Percentiles rank a stretch among this genome's conserved stretches.
These are phyloP conservation scores for Phalanger gymnotis DNA, from an alignment of 2,797 vertebrate species.

Conservation along the genomic window DNA sequence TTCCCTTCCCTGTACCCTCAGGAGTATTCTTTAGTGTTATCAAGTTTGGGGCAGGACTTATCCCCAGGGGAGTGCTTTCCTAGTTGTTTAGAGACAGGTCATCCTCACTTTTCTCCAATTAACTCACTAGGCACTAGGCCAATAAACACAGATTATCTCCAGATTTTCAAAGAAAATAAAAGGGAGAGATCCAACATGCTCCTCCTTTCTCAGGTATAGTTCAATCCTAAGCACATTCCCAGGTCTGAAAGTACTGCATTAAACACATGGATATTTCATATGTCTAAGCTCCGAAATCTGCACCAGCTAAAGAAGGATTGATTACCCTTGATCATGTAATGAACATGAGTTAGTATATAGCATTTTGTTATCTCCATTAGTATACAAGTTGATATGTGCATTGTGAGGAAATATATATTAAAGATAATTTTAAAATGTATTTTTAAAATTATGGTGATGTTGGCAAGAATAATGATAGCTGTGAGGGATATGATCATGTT, in stretches of 20 bases:
- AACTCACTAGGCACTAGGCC: neutral
- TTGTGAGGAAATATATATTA: neutral
- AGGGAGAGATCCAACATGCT: neutral
- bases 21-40: neutral
- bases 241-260: neutral
- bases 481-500: neutral
- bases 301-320: neutral
- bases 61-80: neutral
- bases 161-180: neutral
- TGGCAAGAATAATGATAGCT: neutral
- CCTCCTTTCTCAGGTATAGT: neutral
- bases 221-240: neutral
- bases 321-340: neutral
- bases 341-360: neutral
- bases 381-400: neutral
- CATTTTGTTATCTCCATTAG: neutral
- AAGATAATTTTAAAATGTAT: neutral
- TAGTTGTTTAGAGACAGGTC: neutral
- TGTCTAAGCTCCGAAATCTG: neutral
- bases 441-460: neutral
- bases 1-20: neutral
- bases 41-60: neutral
- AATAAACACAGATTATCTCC: neutral
- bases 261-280: neutral
- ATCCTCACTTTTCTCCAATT: neutral